phyloP scores from a whole-genome alignment of 1,140 invertebrate genomes.

The Drosophila pruinosa region DNA sequence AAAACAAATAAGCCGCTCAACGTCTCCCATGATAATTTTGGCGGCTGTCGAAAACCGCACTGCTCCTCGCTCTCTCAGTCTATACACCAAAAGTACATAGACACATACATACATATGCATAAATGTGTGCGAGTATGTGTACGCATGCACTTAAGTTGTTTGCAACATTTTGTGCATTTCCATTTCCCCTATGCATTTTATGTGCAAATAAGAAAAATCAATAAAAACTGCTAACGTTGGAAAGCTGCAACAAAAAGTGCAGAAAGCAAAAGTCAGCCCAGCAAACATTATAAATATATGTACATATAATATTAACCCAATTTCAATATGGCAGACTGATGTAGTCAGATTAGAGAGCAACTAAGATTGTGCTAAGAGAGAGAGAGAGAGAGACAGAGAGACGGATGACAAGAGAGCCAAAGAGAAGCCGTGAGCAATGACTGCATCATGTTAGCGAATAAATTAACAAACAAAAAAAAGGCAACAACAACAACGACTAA shows the following conservation, averaged over 20 bases:
- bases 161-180: constrained; percentile 31
- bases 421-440: constrained; percentile 9
- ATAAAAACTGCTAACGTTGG: constrained; percentile 42
- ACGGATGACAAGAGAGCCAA: not conserved
- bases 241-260: constrained; percentile 28
- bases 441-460: constrained; percentile 28
- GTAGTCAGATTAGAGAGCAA: constrained; percentile 13
- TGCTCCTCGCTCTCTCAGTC: constrained; percentile 8
- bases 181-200: constrained; percentile 37
- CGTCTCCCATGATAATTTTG: constrained; percentile 42
- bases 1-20: constrained; percentile 52
- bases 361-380: not conserved
- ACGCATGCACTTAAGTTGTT: constrained; percentile 19
- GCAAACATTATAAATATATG: constrained; percentile 50
- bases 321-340: constrained; percentile 52
- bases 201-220: constrained; percentile 74
- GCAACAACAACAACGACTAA: constrained; percentile 11
- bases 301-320: constrained; percentile 70
- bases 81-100: too few species aligned
- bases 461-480: constrained; percentile 32
- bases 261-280: constrained; percentile 59
- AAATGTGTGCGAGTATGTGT: constrained; percentile 4
- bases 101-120: not conserved
- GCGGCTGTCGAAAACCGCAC: constrained; percentile 15
- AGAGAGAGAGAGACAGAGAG: not conserved